Conservation (phyloP, 2,888 invertebrate species). For the Stramonita haemastoma region DNA sequence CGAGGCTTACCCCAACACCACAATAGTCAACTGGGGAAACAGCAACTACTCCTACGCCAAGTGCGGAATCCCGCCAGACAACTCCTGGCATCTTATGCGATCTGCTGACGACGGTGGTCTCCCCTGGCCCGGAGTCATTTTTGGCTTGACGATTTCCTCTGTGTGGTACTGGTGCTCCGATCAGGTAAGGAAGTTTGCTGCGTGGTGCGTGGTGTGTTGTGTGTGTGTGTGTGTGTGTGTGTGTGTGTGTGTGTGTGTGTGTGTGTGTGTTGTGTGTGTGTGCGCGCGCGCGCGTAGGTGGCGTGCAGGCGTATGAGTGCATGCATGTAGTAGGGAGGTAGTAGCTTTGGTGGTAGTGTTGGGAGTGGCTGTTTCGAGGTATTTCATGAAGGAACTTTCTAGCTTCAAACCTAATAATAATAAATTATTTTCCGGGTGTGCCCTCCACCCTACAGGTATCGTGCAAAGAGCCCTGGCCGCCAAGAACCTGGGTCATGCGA, state of each 20-base stretch:
- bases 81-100: slow-evolving; percentile 71
- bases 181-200: slow-evolving; percentile 67
- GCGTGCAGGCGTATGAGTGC: neutral
- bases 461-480: slow-evolving; percentile 80
- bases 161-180: slow-evolving; percentile 78
- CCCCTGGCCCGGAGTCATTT: slow-evolving; percentile 75
- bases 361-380: neutral
- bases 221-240: neutral
- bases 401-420: no score
- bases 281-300: neutral
- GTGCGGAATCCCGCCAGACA: slow-evolving; percentile 72
- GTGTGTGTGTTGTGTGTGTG: slow-evolving; percentile 21
- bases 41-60: slow-evolving; percentile 64
- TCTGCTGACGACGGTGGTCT: slow-evolving; percentile 68
- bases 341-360: neutral
- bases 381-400: neutral
- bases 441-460: slow-evolving; percentile 77
- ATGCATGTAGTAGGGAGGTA: neutral
- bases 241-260: slow-evolving; percentile 16
- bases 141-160: slow-evolving; percentile 75
- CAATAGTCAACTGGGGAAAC: slow-evolving; percentile 57
- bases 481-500: slow-evolving; percentile 79
- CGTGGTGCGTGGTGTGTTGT: neutral
- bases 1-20: slow-evolving; percentile 70
- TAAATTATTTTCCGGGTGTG: no score